A percentile compares a stretch with the other conserved stretches of the same genome.
These are phyloP conservation scores for Drosophila kambysellisi DNA, from an alignment of 2,888 invertebrate species.

Conservation along the genomic window DNA sequence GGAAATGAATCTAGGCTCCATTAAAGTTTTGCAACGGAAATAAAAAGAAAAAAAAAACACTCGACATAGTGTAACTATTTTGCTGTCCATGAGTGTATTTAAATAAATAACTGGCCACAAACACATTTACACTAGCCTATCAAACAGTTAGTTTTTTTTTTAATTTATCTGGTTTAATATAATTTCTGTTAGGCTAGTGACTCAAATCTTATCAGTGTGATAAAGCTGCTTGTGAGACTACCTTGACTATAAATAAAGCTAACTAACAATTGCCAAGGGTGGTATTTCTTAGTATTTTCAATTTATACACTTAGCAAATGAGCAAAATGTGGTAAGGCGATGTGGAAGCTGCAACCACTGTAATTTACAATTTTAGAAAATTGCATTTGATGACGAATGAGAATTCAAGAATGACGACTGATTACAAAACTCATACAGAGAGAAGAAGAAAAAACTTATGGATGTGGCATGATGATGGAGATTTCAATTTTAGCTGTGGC, in stretches of 20 bases:
- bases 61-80: neutral
- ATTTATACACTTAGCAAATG: constrained; percentile 67
- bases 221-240: constrained; percentile 4
- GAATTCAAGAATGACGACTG: constrained; percentile 29
- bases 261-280: neutral
- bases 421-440: constrained; percentile 53
- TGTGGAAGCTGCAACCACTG: constrained; percentile 8
- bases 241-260: neutral
- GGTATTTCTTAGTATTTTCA: constrained; percentile 6
- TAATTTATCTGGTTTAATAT: neutral
- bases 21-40: neutral
- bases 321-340: constrained; percentile 1
- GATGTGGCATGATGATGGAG: neutral
- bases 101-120: neutral
- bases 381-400: constrained; percentile 26
- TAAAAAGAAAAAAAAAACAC: neutral
- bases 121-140: neutral
- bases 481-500: neutral
- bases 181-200: neutral
- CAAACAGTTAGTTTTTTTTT: neutral
- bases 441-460: neutral
- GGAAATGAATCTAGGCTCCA: no score
- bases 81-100: neutral
- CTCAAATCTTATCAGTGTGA: constrained; percentile 32
- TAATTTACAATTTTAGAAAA: constrained; percentile 13